These are phyloP conservation scores for Hydrolagus colliei DNA, from an alignment of 2,797 vertebrate genomes.

Conservation along the genomic window DNA sequence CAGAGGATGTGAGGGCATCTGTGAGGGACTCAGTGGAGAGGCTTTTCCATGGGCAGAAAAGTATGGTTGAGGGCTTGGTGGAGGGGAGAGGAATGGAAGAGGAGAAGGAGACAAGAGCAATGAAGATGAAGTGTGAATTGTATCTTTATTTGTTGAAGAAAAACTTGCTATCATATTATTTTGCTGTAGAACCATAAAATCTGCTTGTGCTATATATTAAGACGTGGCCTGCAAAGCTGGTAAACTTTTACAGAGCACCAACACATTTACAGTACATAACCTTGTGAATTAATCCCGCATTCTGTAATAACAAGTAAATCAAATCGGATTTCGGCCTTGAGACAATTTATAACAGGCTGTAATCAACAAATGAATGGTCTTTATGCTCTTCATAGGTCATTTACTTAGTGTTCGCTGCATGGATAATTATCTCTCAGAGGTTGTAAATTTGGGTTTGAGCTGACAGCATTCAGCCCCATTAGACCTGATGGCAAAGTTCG, in stretches of 20 bases:
- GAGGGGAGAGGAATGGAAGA: too few relatives aligned
- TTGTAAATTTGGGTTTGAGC: conserved; percentile 25
- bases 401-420: conserved; percentile 38
- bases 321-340: conserved; percentile 41
- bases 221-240: background rate
- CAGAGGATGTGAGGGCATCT: too few relatives aligned
- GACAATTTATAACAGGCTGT: conserved; percentile 41
- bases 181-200: background rate
- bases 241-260: background rate
- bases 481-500: conserved; percentile 41
- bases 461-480: conserved; percentile 33
- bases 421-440: conserved; percentile 41
- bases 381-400: conserved; percentile 39
- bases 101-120: too few relatives aligned
- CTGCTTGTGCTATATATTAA: background rate
- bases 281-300: background rate
- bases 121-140: too few relatives aligned
- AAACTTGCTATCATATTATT: too few relatives aligned
- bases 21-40: too few relatives aligned
- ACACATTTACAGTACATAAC: background rate
- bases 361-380: conserved; percentile 41
- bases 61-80: too few relatives aligned
- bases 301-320: conserved; percentile 40
- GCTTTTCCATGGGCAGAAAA: too few relatives aligned
- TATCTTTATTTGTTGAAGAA: too few relatives aligned